Conservation (phyloP, 2,113 vertebrate species). For the Oreochromis niloticus region DNA sequence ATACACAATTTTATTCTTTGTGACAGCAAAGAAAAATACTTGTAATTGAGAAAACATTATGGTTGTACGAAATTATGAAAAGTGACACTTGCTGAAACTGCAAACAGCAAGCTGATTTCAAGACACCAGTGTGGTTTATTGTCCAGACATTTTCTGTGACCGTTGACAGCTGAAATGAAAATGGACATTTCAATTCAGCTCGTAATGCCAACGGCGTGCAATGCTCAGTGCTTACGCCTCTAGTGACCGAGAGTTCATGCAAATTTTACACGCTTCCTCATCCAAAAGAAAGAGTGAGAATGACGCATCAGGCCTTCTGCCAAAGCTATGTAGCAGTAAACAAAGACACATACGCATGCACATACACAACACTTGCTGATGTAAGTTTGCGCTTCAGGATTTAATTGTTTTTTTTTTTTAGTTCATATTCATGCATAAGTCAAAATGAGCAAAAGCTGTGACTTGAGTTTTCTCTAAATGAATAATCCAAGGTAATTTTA, state of each 20-base stretch:
- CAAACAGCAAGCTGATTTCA: conserved; percentile 21
- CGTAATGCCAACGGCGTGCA: neutral
- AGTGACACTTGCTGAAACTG: conserved; percentile 18
- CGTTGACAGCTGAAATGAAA: conserved; percentile 32
- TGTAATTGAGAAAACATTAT: neutral
- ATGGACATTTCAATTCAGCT: conserved; percentile 37
- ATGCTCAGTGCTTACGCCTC: conserved; percentile 6
- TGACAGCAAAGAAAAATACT: neutral
- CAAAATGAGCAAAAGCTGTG: neutral
- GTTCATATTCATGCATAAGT: neutral
- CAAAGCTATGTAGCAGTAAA: conserved; percentile 6
- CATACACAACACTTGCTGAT: neutral
- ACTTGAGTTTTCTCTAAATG: neutral
- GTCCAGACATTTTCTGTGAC: conserved; percentile 6
- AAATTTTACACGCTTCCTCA: conserved; percentile 19
- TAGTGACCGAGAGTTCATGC: conserved; percentile 30
- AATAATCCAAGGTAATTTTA: neutral
- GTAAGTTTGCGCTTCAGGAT: neutral
- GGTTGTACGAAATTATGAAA: conserved; percentile 38
- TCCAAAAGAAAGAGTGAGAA: neutral
- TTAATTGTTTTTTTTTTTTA: neutral
- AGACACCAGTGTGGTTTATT: conserved; percentile 25
- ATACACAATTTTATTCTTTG: neutral
- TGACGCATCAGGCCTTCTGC: conserved; percentile 24
- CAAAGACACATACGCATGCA: neutral